Conservation (phyloP, 1,140 invertebrate species). For the Ooceraea biroi region DNA sequence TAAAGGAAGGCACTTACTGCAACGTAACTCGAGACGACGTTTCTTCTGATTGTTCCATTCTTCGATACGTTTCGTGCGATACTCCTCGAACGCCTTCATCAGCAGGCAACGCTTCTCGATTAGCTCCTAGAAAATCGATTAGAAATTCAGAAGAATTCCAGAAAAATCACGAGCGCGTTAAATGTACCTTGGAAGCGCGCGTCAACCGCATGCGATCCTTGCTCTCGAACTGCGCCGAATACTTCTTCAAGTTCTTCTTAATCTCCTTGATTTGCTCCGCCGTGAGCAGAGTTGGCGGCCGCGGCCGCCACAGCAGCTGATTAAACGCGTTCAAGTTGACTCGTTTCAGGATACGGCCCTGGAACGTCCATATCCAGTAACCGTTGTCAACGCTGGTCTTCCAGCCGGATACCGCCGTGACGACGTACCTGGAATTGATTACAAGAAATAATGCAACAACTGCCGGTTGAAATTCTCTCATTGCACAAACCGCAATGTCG, state of each 20-base stretch:
- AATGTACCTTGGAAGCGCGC: conserved; percentile 95
- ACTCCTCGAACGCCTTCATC: conserved; percentile 95
- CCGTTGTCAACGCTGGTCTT: conserved; percentile 98
- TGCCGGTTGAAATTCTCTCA: no score
- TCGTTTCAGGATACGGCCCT: conserved; percentile 93
- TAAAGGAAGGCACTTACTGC: conserved; percentile 89
- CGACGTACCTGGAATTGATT: conserved; percentile 90
- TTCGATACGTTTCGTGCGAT: conserved; percentile 91
- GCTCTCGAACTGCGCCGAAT: conserved; percentile 97
- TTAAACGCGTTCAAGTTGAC: conserved; percentile 97
- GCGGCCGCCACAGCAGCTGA: conserved; percentile 98
- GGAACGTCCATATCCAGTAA: conserved; percentile 99
- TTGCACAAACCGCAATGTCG: no score
- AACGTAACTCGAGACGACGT: conserved; percentile 93
- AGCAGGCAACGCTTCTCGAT: conserved; percentile 96
- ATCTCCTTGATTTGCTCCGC: conserved; percentile 96
- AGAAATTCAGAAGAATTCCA: not conserved
- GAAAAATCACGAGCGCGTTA: not conserved
- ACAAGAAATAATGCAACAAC: not conserved
- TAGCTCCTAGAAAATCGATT: conserved; percentile 90
- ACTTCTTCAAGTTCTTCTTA: conserved; percentile 99
- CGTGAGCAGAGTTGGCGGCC: conserved; percentile 94
- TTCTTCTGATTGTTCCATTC: conserved; percentile 93
- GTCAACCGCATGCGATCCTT: conserved; percentile 97
- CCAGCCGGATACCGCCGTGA: conserved; percentile 97